Evolutionary conservation across 23 tunicate species (phyloP), one percentile per base, ranked within the genome.

Genomic region (Halocynthia aurantium): DNA sequence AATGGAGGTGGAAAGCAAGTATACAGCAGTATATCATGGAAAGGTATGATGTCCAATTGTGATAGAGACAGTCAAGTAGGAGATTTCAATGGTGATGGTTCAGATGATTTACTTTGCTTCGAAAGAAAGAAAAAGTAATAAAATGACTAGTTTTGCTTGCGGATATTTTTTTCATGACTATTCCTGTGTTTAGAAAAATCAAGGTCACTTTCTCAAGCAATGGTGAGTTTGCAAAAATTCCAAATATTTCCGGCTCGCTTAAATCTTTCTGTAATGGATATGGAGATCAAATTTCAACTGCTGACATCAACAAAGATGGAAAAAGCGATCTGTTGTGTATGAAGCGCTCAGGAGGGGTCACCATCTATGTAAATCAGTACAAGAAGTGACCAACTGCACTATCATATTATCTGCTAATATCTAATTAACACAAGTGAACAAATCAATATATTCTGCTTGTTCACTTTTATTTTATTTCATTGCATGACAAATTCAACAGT

Each of bases 51-150:
- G 31, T 8, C n/a, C 5, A 40, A 40, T 9, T 65, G 70, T 15
- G 17, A 58, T n/a, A 15, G 6, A 20, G 70, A 49, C 22, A 6
- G n/a, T 20, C 70, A 65, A 65, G 31, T 65, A 20, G 70, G 70
- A 65, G 70, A 65, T 15, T 65, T 65, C 19, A 65, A 65, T 15
- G 70, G 70, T 20, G 70, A 65, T 65, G 9, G 49, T 15, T 65
- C n/a, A 15, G 70, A 65, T 65, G 70, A 65, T 65, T 20, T 65
- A 49, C 22, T 65, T 40, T 65, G 70, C n/a, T 20, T 65, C 15
- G 31, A 65, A 9, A 9, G 22, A 10, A 65, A 15, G 49, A 20
- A 9, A 15, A 49, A 49, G 70, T 65, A 49, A 31, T 31, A 31
- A 31, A 31, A 31, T 31, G 44, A 58, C 63, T 13, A 13, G 2